Conservation (phyloP, 2,888 invertebrate genomes). For the Mimumesa dahlbomi region DNA sequence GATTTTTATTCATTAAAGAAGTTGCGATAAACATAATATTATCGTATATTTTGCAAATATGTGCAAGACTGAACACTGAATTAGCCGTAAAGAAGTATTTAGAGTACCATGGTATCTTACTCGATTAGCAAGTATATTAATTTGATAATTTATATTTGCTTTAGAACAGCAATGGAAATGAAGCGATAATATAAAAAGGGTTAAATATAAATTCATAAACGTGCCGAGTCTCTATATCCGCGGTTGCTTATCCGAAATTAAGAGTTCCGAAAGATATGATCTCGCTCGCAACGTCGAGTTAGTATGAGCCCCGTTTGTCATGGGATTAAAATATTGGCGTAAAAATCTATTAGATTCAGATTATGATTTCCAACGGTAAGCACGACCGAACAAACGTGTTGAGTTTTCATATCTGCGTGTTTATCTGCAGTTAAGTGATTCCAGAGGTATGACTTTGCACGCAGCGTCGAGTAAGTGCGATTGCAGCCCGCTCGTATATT, state of each 20-base stretch:
- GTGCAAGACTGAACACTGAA: too few species aligned
- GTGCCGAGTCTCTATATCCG: not conserved
- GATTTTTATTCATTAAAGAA: too few species aligned
- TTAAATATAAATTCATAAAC: not conserved
- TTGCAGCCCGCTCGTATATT: conserved; percentile 46
- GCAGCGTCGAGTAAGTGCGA: conserved; percentile 32
- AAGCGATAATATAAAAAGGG: not conserved
- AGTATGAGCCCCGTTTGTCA: not conserved
- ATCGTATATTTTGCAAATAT: too few species aligned
- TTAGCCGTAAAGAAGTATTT: too few species aligned
- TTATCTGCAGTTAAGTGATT: conserved; percentile 40
- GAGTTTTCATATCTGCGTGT: conserved; percentile 42
- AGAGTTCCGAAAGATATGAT: conserved; percentile 17
- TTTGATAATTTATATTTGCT: too few species aligned
- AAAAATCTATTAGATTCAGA: conserved; percentile 20
- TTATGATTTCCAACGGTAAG: conserved; percentile 23
- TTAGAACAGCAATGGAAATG: too few species aligned
- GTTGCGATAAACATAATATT: too few species aligned
- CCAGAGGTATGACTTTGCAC: conserved; percentile 31
- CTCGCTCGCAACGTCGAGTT: not conserved
- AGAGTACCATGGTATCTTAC: too few species aligned
- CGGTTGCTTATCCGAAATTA: conserved; percentile 9
- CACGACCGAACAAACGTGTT: conserved; percentile 30
- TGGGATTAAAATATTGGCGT: conserved; percentile 33
- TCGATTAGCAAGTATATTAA: too few species aligned